Conservation (phyloP, 2,797 vertebrate species). For the Setipinna tenuifilis region DNA sequence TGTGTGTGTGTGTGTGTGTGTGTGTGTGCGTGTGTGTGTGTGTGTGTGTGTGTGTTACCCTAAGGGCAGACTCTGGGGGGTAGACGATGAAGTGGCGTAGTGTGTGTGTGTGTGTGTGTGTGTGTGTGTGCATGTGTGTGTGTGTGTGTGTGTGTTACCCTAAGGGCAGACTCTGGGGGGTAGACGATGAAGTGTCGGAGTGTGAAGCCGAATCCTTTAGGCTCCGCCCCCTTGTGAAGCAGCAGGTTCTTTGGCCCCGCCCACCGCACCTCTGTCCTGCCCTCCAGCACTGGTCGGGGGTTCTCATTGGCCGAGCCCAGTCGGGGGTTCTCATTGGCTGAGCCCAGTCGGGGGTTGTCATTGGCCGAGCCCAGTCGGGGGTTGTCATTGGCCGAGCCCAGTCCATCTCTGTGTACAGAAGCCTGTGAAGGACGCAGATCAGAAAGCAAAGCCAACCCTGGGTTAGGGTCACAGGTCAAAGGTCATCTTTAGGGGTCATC, state of each 20-base stretch:
- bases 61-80: conserved; percentile 90
- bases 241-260: conserved; percentile 85
- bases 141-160: conserved; percentile 8
- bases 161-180: conserved; percentile 90
- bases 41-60: not conserved
- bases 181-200: conserved; percentile 98
- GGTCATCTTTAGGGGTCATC: no score
- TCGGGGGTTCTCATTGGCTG: conserved; percentile 78
- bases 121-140: not conserved
- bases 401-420: conserved; percentile 80
- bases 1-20: conserved; percentile 75
- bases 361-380: conserved; percentile 72
- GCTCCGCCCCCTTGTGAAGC: conserved; percentile 81
- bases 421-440: not conserved
- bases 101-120: not conserved
- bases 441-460: no score
- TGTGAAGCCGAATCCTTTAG: conserved; percentile 94
- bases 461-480: no score
- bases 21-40: not conserved
- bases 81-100: conserved; percentile 98
- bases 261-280: conserved; percentile 72
- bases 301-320: conserved; percentile 79
- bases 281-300: conserved; percentile 76
- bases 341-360: conserved; percentile 78
- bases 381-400: conserved; percentile 62